These are phyloP conservation scores for Alectoris magna DNA, from an alignment of 2,797 vertebrate species.

Conservation along the genomic window DNA sequence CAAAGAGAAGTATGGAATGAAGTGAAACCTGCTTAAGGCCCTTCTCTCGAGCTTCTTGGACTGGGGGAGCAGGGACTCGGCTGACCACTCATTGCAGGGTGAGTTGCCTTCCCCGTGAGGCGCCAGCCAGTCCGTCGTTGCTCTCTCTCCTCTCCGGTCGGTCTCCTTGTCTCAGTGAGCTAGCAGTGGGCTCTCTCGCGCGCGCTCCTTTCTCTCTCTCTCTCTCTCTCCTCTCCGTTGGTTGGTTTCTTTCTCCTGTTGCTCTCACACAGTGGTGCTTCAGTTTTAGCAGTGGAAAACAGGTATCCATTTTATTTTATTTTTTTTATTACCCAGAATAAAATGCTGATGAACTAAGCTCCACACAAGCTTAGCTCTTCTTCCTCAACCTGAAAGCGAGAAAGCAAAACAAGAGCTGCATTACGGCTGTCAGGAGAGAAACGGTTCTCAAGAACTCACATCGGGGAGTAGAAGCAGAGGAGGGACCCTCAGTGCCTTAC, in stretches of 20 bases:
- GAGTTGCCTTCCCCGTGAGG: slow-evolving; percentile 81
- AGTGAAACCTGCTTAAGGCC: slow-evolving; percentile 83
- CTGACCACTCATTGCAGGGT: slow-evolving; percentile 74
- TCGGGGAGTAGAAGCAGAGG: neutral
- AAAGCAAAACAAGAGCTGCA: neutral
- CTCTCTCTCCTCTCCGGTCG: slow-evolving; percentile 82
- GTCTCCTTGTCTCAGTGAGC: slow-evolving; percentile 82
- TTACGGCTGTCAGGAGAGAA: neutral
- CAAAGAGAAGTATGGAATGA: slow-evolving; percentile 80
- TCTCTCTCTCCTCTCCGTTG: slow-evolving; percentile 85
- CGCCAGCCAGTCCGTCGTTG: slow-evolving; percentile 82
- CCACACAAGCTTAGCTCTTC: slow-evolving; percentile 96
- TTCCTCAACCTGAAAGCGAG: slow-evolving; percentile 86
- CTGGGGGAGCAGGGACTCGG: slow-evolving; percentile 73
- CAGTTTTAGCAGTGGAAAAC: slow-evolving; percentile 99
- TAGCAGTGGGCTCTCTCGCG: slow-evolving; percentile 83
- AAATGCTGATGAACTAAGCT: slow-evolving; percentile 99
- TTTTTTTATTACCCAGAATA: slow-evolving; percentile 99
- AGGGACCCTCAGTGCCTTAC: slow-evolving; percentile 79
- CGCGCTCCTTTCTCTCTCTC: slow-evolving; percentile 76
- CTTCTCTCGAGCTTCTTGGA: slow-evolving; percentile 73
- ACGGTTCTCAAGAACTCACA: accelerated
- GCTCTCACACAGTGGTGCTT: slow-evolving; percentile 99
- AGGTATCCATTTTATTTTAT: slow-evolving; percentile 99
- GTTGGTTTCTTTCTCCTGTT: slow-evolving; percentile 93